Percentiles rank a stretch among this genome's conserved stretches.
These are phyloP conservation scores for Galago senegalensis DNA, from an alignment of 2,797 vertebrate genomes.

Conservation along the genomic window DNA sequence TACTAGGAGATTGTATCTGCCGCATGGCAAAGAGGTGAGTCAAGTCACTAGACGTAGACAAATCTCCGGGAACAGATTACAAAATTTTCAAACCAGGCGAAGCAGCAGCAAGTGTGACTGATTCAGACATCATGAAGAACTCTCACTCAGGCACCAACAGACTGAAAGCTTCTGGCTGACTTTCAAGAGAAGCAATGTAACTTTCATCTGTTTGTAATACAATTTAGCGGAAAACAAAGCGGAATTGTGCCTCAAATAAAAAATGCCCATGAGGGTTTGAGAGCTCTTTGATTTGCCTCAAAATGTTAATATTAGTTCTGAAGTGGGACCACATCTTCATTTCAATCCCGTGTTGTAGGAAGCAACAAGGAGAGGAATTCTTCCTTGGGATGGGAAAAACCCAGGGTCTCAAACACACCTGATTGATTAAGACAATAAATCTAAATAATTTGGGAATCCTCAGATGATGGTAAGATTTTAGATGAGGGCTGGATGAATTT, in stretches of 20 bases:
- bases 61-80: background rate
- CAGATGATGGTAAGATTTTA: background rate
- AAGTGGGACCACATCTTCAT: background rate
- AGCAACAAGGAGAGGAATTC: background rate
- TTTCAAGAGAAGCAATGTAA: slow-evolving; percentile 52
- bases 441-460: background rate
- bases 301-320: background rate
- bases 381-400: background rate
- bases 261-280: background rate
- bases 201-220: slow-evolving; percentile 45
- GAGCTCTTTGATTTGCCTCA: background rate
- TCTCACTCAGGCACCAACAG: background rate
- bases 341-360: background rate
- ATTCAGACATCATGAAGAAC: background rate
- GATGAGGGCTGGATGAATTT: background rate
- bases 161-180: slow-evolving; percentile 33
- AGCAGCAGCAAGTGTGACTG: slow-evolving; percentile 16
- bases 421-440: background rate
- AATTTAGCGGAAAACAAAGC: slow-evolving; percentile 51
- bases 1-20: background rate
- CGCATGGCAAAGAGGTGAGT: background rate
- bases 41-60: slow-evolving; percentile 26
- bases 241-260: background rate
- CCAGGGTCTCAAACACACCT: background rate
- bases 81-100: slow-evolving; percentile 38